Conservation (phyloP, 2,888 invertebrate genomes). For the Drosophila peninsularis region DNA sequence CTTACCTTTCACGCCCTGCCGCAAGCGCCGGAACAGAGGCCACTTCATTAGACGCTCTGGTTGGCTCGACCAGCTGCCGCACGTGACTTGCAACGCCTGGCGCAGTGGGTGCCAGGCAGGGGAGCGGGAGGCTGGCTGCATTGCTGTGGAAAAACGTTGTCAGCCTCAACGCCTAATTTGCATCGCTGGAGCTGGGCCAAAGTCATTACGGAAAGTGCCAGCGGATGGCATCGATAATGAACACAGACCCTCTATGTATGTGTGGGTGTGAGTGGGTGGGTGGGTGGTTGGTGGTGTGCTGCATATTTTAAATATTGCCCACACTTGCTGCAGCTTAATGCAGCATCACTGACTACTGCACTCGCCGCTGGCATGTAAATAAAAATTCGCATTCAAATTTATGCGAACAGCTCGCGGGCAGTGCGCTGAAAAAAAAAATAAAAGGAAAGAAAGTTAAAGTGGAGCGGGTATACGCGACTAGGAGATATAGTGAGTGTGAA, state of each 20-base stretch:
- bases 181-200: constrained; percentile 47
- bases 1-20: constrained; percentile 17
- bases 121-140: not conserved
- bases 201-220: constrained; percentile 65
- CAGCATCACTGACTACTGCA: constrained; percentile 13
- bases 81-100: constrained; percentile 60
- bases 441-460: not conserved
- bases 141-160: constrained; percentile 5
- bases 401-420: constrained; percentile 44
- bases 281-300: constrained; percentile 6
- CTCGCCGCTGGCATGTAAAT: constrained; percentile 38
- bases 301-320: constrained; percentile 27
- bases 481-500: not conserved
- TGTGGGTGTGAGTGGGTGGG: constrained; percentile 6
- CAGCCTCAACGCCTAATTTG: constrained; percentile 59
- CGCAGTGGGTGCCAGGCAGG: not conserved
- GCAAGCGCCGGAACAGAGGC: constrained; percentile 33
- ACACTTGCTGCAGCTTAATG: constrained; percentile 28
- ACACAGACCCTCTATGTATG: constrained; percentile 8
- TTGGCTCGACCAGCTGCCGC: constrained; percentile 67
- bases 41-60: constrained; percentile 64
- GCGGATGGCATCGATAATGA: constrained; percentile 63
- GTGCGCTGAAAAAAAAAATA: not conserved
- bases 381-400: constrained; percentile 60
- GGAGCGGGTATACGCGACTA: constrained; percentile 1